Conservation (phyloP, 2,888 invertebrate species). For the Ormia ochracea region DNA sequence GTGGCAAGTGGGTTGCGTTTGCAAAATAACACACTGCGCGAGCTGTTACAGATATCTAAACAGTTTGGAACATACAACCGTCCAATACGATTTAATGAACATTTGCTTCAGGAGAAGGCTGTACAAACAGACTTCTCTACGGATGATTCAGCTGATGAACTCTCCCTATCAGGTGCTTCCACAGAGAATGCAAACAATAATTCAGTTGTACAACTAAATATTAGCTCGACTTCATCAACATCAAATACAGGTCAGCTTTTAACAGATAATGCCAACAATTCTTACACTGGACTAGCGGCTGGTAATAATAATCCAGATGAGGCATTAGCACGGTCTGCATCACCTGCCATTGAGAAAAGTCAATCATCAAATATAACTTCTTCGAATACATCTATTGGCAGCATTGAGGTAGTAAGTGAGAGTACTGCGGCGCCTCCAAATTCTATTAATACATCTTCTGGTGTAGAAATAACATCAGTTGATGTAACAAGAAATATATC, state of each 20-base stretch:
- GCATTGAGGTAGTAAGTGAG: conserved; percentile 13
- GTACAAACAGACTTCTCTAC: conserved; percentile 83
- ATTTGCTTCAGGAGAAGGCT: conserved; percentile 81
- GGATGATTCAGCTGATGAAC: conserved; percentile 71
- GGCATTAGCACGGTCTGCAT: conserved; percentile 45
- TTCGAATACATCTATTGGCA: neutral
- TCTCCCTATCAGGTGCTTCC: conserved; percentile 72
- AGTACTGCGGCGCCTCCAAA: conserved; percentile 5
- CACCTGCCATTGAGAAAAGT: conserved; percentile 51
- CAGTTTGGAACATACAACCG: conserved; percentile 81
- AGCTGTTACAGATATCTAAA: conserved; percentile 88
- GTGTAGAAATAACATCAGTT: conserved; percentile 22
- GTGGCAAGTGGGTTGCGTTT: conserved; percentile 86
- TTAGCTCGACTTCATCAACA: conserved; percentile 45
- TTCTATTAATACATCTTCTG: conserved; percentile 33
- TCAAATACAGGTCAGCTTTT: conserved; percentile 53
- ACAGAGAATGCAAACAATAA: conserved; percentile 73
- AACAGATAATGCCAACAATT: conserved; percentile 42
- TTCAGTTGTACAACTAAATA: conserved; percentile 59
- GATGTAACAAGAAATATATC: conserved; percentile 31
- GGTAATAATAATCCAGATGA: conserved; percentile 30
- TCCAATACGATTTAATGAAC: conserved; percentile 77
- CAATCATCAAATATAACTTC: neutral
- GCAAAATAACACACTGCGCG: conserved; percentile 93
- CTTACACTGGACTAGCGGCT: conserved; percentile 21